A percentile compares a stretch with the other conserved stretches of the same genome.
These are phyloP conservation scores for Porphyrio hochstetteri DNA, from an alignment of 2,113 vertebrate genomes.

Conservation along the genomic window DNA sequence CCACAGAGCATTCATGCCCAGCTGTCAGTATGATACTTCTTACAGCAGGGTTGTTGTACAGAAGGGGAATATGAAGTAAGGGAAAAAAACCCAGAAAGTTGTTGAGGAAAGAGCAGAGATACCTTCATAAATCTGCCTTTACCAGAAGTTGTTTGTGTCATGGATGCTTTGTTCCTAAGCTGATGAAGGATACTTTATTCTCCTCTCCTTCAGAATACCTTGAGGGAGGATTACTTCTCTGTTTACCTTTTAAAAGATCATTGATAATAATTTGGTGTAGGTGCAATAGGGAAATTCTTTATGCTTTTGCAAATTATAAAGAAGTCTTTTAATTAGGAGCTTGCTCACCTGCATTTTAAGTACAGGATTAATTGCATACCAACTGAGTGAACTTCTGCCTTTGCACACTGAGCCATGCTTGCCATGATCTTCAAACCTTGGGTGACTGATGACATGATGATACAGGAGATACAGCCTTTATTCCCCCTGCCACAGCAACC, in stretches of 20 bases:
- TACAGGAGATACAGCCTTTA: neutral
- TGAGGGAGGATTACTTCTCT: neutral
- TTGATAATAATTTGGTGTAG: neutral
- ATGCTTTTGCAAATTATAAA: neutral
- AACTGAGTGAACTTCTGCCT: neutral
- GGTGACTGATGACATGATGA: neutral
- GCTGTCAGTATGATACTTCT: neutral
- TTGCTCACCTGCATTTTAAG: neutral
- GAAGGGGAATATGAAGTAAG: neutral
- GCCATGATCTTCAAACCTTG: neutral
- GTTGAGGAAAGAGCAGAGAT: neutral
- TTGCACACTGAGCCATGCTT: neutral
- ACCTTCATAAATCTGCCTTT: neutral
- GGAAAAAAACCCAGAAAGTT: neutral
- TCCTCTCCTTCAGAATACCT: neutral
- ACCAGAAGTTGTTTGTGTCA: neutral
- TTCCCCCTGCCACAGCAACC: neutral
- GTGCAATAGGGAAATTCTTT: neutral
- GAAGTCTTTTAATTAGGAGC: neutral
- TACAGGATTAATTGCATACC: neutral
- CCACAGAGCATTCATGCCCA: neutral
- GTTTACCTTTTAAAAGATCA: neutral
- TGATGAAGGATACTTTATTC: neutral
- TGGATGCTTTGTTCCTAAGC: neutral
- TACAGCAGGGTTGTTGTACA: neutral